These are phyloP conservation scores for Drosophila pectinifera DNA, from an alignment of 1,140 invertebrate species.

Conservation along the genomic window DNA sequence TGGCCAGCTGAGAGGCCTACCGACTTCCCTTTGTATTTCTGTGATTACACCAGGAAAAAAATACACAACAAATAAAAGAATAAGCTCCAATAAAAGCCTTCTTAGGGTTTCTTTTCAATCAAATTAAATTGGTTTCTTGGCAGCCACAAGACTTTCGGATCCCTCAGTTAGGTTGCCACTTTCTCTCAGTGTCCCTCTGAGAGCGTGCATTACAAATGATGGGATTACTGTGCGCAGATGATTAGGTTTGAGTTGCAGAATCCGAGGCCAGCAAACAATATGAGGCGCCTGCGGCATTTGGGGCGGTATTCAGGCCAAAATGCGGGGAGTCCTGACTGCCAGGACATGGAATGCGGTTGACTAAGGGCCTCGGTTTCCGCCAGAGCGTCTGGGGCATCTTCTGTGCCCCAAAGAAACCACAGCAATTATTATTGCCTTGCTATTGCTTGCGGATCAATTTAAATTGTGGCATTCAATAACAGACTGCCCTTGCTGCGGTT, in stretches of 20 bases:
- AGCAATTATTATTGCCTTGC: conserved; percentile 75
- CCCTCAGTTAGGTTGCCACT: rapidly evolving
- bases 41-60: conserved; percentile 16
- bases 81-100: background rate
- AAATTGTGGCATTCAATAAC: conserved; percentile 77
- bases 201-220: conserved; percentile 71
- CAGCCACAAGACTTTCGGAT: too few species aligned
- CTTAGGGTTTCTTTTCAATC: background rate
- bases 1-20: conserved; percentile 51
- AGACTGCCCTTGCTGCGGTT: conserved; percentile 45
- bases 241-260: conserved; percentile 63
- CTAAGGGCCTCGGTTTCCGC: conserved; percentile 50
- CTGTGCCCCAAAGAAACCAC: conserved; percentile 51
- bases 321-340: conserved; percentile 17
- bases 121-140: background rate
- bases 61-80: background rate
- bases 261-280: conserved; percentile 28
- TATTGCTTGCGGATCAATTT: conserved; percentile 69
- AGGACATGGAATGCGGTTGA: conserved; percentile 58
- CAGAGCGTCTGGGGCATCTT: background rate
- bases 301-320: conserved; percentile 8
- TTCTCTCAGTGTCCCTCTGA: conserved; percentile 4
- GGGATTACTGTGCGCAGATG: conserved; percentile 60
- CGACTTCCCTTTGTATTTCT: conserved; percentile 27
- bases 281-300: conserved; percentile 36